phyloP scores from a whole-genome alignment of 2,113 vertebrate genomes.

The Carassius auratus region DNA sequence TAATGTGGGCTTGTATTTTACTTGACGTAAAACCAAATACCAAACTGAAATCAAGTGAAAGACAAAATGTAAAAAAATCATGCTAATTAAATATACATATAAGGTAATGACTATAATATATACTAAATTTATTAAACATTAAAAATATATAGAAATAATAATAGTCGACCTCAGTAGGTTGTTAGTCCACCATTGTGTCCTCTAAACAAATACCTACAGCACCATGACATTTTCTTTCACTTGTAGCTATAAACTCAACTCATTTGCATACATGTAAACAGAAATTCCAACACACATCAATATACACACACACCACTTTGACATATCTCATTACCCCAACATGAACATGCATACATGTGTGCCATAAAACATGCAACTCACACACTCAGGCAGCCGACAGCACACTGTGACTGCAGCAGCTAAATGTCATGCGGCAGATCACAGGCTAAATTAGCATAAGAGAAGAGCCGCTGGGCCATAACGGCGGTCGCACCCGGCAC shows the following conservation, averaged over 20 bases:
- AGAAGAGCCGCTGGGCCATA: constrained; percentile 40
- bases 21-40: background rate
- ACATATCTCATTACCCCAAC: constrained; percentile 51
- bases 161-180: background rate
- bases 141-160: background rate
- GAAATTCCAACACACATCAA: constrained; percentile 36
- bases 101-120: background rate
- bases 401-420: constrained; percentile 41
- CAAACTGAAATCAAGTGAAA: background rate
- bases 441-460: constrained; percentile 52
- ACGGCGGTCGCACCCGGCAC: constrained; percentile 22
- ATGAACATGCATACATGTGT: constrained; percentile 5
- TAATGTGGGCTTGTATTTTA: background rate
- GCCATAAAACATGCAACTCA: constrained; percentile 14
- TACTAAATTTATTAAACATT: no score
- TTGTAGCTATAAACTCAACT: constrained; percentile 18
- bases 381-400: constrained; percentile 37
- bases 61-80: background rate
- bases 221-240: constrained; percentile 5
- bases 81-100: background rate
- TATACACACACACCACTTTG: constrained; percentile 40
- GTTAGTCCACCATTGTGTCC: background rate
- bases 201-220: constrained; percentile 1
- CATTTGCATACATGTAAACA: constrained; percentile 38
- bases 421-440: constrained; percentile 56